Evolutionary conservation across 2,113 vertebrate genomes (phyloP).

Genomic region (Nesogale talazaci): DNA sequence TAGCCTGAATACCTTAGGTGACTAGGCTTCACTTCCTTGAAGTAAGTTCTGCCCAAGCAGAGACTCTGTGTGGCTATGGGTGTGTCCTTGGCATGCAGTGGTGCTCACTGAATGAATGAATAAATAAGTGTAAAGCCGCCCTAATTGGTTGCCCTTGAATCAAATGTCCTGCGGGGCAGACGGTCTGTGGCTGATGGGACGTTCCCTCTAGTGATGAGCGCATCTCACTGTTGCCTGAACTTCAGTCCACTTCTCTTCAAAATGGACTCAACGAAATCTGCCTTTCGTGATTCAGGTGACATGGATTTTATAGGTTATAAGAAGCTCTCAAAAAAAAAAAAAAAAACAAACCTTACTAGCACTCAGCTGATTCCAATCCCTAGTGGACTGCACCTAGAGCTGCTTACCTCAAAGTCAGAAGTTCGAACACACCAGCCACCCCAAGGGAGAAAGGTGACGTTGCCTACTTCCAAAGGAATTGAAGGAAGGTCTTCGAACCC

Average conservation of each 20-base stretch:
- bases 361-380: too few relatives aligned
- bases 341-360: too few relatives aligned
- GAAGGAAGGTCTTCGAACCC: too few relatives aligned
- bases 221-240: constrained; percentile 10
- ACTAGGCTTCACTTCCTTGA: neutral
- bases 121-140: neutral
- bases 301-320: neutral
- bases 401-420: too few relatives aligned
- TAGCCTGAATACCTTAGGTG: neutral
- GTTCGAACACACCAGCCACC: too few relatives aligned
- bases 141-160: constrained; percentile 11
- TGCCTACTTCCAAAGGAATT: too few relatives aligned
- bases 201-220: neutral
- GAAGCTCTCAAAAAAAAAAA: too few relatives aligned
- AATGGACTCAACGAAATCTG: constrained; percentile 16
- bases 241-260: constrained; percentile 56
- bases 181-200: neutral
- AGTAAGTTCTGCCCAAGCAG: neutral
- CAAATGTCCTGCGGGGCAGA: neutral
- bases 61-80: constrained; percentile 2
- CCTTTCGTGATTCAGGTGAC: constrained; percentile 1
- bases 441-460: too few relatives aligned
- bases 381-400: too few relatives aligned
- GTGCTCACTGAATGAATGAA: neutral
- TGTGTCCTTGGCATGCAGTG: neutral